These are phyloP conservation scores for Oreochromis tanganicae DNA, from an alignment of 2,113 vertebrate genomes.

Conservation along the genomic window DNA sequence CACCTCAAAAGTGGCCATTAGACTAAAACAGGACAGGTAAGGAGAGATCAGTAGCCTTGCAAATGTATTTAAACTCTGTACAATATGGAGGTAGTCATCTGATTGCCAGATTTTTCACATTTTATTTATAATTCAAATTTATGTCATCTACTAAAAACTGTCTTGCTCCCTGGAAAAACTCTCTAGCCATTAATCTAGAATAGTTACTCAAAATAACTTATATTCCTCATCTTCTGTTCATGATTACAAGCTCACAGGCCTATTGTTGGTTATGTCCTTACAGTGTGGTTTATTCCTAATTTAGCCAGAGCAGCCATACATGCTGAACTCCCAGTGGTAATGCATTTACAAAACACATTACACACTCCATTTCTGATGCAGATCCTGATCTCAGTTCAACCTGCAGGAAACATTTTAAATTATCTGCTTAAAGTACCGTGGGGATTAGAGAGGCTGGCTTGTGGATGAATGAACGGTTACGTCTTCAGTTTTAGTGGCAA, in stretches of 20 bases:
- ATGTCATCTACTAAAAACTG: neutral
- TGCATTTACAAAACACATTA: slow-evolving; percentile 7
- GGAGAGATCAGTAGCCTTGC: neutral
- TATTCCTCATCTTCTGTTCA: neutral
- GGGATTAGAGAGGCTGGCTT: neutral
- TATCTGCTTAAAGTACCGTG: neutral
- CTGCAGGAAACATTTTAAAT: slow-evolving; percentile 5
- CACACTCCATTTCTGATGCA: neutral
- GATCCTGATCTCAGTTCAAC: neutral
- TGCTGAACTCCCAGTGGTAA: neutral
- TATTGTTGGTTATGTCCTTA: neutral
- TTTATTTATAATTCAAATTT: neutral
- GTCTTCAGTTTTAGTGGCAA: neutral
- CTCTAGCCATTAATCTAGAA: neutral
- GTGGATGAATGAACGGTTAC: neutral
- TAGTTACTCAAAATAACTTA: neutral
- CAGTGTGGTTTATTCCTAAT: neutral
- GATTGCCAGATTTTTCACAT: neutral
- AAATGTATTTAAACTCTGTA: neutral
- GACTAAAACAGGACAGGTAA: neutral
- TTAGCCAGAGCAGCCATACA: neutral
- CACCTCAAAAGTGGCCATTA: neutral
- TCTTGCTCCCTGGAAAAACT: neutral
- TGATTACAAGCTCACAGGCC: neutral
- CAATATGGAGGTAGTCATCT: neutral